Evolutionary conservation across 2,113 vertebrate species (phyloP), one percentile per base, ranked within the genome.

Genomic region (Urocynchramus pylzowi): DNA sequence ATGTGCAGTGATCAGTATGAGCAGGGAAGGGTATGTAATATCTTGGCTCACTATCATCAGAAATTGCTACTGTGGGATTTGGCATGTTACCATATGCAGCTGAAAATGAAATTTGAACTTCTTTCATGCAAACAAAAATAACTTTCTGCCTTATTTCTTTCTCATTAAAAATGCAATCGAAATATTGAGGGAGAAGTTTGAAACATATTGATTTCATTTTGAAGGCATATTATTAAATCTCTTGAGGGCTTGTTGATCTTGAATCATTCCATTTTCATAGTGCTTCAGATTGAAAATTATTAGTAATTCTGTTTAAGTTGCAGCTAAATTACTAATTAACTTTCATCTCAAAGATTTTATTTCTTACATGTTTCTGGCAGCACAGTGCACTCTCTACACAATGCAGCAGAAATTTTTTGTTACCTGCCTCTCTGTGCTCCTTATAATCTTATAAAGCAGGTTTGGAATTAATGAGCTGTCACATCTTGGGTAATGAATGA

Each of bases 381-480:
- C 30, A 78, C 83, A 44, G 57, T 93, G 94, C 24, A 22, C 87
- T 84, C 52, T 75, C 79, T 56, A 50, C 53, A 71, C 63, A 90
- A 86, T 74, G 52, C 57, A 93, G 57, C 50, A 86, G 70, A 49
- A 37, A 11, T 53, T 90, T 84, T 83, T 93, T 81, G 50, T 64
- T 93, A 17, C 89, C 60, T 94, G 37, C 30, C 28, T 95, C 44
- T 84, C 73, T 79, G 24, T 84, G 23, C 85, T 90, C 53, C 84
- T 94, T 93, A 61, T 33, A 70, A 63, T 87, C 65, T 76, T 90
- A 82, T 76, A 97, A 95, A 69, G 71, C 23, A 61, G 68, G 88
- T 95, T 95, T 77, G 86, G 90, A 96, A 96, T 93, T 97, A 97
- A 97, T 97, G 96, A 96, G 87, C 89, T 97, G 87, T 97, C 93